Base-by-base conservation (phyloP, 2,888 invertebrate genomes). In the Cosmorhoe ocellata region DNA sequence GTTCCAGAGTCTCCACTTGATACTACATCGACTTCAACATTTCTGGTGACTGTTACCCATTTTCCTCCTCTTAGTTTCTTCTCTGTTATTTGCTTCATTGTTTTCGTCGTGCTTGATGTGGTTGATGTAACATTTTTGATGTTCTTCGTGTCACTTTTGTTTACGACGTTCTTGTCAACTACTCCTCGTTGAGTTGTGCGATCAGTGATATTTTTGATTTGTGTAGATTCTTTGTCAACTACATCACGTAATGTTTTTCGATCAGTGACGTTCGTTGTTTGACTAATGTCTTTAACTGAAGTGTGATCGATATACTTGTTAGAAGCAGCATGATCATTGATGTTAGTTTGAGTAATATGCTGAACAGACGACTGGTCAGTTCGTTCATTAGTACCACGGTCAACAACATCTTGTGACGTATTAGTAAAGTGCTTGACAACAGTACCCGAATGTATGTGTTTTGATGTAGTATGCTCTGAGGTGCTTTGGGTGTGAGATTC, bases 11-110 rank as follows among this genome's bases (percentile, higher is more conserved):
- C 70, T 24, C 69, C 71, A 34, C 69, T 71, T 39, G 59, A 58
- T 30, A 55, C 51, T 45, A 94, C 92, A 51, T 93, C 93, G 0
- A 95, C 94, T 77, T 94, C 93, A 78, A 93, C 92, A 66, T 94
- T 91, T 60, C 92, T 82, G 45, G 90, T 92, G 51, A 92, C 92
- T 11, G 91, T 83, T 5, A 89, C 82, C 74, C 81, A 89, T 56
- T 91, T 90, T 24, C 89, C 91, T 27, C 79, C 87, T 34, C 88
- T 84, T 26, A 90, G 78, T 66, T 91, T 91, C 71, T 91, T 93
- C 72, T 90, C 92, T n/a, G 92, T 91, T 56, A 91, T 84, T 64
- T 87, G 86, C 63, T 91, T 87, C 61, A 91, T 91, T 24, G 86
- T 87, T 66, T 92, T 91, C 32, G 87, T 92, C 48, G 91, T 91